These are phyloP conservation scores for Eupithecia insigniata DNA, from an alignment of 2,888 invertebrate genomes.

Conservation along the genomic window DNA sequence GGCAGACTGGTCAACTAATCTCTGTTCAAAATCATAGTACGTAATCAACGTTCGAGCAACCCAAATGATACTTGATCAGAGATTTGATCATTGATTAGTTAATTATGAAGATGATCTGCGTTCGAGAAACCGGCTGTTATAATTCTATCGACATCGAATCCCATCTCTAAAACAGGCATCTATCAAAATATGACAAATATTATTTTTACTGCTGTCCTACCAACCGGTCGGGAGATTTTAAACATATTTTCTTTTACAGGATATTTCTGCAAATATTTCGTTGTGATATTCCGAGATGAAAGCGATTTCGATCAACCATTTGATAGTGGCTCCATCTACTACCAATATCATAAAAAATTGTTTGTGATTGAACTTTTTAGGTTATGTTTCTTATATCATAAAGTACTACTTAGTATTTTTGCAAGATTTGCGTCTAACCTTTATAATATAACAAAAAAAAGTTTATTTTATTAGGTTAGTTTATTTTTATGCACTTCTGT, in stretches of 20 bases:
- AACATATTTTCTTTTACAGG: slow-evolving; percentile 30
- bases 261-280: slow-evolving; percentile 37
- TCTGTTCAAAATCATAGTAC: too few species aligned
- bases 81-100: too few species aligned
- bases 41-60: too few species aligned
- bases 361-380: neutral
- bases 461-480: too few species aligned
- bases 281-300: neutral
- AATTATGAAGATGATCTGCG: too few species aligned
- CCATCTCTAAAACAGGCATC: slow-evolving; percentile 62
- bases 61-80: too few species aligned
- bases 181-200: slow-evolving; percentile 80
- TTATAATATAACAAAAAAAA: too few species aligned
- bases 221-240: slow-evolving; percentile 24
- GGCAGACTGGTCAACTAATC: too few species aligned
- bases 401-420: too few species aligned
- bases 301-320: slow-evolving; percentile 3
- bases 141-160: slow-evolving; percentile 40
- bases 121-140: too few species aligned
- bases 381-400: neutral
- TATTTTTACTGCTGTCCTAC: slow-evolving; percentile 59
- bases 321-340: neutral
- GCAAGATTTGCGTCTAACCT: too few species aligned
- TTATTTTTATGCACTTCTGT: too few species aligned
- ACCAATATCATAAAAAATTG: neutral